A percentile compares a stretch with the other conserved stretches of the same genome.
Evolutionary conservation across 2,113 vertebrate genomes (phyloP).

Genomic region (Heterotis niloticus): DNA sequence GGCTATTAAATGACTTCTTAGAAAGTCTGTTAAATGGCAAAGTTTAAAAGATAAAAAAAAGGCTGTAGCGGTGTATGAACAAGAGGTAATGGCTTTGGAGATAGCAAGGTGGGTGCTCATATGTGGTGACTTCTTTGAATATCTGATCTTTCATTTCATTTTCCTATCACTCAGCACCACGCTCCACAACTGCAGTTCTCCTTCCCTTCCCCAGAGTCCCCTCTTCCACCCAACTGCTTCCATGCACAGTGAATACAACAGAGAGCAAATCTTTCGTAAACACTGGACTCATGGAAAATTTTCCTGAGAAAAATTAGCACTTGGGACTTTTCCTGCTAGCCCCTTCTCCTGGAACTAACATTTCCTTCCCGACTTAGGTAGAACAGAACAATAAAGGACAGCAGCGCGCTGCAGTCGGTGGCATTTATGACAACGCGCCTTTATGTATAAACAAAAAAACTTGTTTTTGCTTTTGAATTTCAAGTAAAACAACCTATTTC

Average conservation of each 20-base stretch:
- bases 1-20: background rate
- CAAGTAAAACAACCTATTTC: background rate
- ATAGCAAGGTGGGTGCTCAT: conserved; percentile 40
- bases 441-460: background rate
- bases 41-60: background rate
- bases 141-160: conserved; percentile 59
- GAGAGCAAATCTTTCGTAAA: conserved; percentile 55
- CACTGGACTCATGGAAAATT: conserved; percentile 48
- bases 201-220: conserved; percentile 29
- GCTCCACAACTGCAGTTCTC: conserved; percentile 36
- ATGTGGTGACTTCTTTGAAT: conserved; percentile 61
- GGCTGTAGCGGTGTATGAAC: conserved; percentile 23
- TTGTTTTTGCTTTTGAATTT: conserved; percentile 1
- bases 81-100: conserved; percentile 15
- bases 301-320: conserved; percentile 58
- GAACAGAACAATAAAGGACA: background rate
- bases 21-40: background rate
- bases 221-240: conserved; percentile 27
- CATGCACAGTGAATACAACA: conserved; percentile 34
- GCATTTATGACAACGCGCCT: background rate
- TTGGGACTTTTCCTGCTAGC: conserved; percentile 35
- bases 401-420: background rate
- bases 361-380: conserved; percentile 27
- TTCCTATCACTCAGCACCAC: conserved; percentile 49
- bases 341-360: conserved; percentile 49